Evolutionary conservation across 1,140 invertebrate species (phyloP).

Genomic region (Hyles vespertilio): DNA sequence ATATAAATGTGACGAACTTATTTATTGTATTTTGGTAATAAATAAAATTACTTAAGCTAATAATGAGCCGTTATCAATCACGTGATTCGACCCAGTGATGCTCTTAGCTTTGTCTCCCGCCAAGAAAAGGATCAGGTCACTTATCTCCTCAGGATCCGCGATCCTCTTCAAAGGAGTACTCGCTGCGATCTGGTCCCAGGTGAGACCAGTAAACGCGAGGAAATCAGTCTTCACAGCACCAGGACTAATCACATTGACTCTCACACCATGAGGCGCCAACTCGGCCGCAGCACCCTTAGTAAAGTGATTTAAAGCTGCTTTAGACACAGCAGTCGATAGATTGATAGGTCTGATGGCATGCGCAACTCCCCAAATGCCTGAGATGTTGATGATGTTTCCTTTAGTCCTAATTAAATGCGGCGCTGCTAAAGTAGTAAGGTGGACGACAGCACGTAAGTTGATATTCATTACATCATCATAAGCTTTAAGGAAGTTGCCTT

Average conservation of each 20-base stretch:
- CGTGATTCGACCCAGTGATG: background rate
- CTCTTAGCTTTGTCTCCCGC: conserved; percentile 1
- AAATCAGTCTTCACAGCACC: conserved; percentile 6
- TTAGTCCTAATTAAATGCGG: conserved; percentile 6
- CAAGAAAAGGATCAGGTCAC: background rate
- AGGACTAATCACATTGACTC: conserved; percentile 3
- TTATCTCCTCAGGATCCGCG: background rate
- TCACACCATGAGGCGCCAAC: background rate
- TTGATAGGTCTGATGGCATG: no score
- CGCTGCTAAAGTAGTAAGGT: conserved; percentile 10
- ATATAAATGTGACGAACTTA: no score
- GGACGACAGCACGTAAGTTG: conserved; percentile 40
- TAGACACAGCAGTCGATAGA: conserved; percentile 55
- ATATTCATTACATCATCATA: conserved; percentile 81
- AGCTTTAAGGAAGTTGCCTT: conserved; percentile 80
- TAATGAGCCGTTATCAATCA: background rate
- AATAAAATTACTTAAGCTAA: background rate
- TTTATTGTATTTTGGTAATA: no score
- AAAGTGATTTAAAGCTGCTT: conserved; percentile 5
- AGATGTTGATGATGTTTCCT: conserved; percentile 78
- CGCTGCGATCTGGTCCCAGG: background rate
- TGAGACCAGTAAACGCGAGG: background rate
- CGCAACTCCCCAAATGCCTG: conserved; percentile 80
- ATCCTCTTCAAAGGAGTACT: background rate
- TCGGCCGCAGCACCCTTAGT: background rate